Base-by-base conservation (phyloP, 1,140 invertebrate genomes). In the Musca vetustissima region DNA sequence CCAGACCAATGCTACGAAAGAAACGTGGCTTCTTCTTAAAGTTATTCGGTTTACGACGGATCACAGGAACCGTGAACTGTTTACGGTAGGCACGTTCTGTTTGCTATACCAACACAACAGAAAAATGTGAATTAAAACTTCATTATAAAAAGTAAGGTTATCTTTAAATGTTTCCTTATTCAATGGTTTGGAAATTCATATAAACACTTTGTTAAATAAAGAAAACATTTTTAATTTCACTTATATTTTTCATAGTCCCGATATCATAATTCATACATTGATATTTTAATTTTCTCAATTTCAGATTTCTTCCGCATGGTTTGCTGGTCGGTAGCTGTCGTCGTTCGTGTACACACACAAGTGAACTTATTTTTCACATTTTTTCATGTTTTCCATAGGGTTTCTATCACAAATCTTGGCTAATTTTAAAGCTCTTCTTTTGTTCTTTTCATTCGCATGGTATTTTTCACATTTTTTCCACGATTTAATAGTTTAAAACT, bases 51-150 rank as follows among this genome's bases (percentile, higher is more conserved):
- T 89, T 90, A 83, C 98, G 98, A 73, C 91, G 90, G 85, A 97
- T 97, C 76, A 97, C 87, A 85, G 97, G 97, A 76, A 99, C 90
- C 68, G 93, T 95, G 11, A 93, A 90, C 86, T 99, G 98, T 84
- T 97, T 98, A 87, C 98, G 96, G 85, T 95, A 98, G 73, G 94
- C 89, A 78, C 90, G 89, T 81, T 96, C 94, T 68, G 85, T 94
- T 92, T 95, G 77, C 78, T 80, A 32, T n/a, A 49, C 25, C 15
- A 61, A 36, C 19, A 75, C 68, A 74, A 73, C 71, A 69, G 55
- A 52, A 61, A 70, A 73, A 66, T n/a, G n/a, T n/a, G n/a, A 72
- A 52, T 67, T 61, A 67, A 55, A 73, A 71, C 69, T 67, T 70
- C n/a, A 49, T 25, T 2, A 15, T 11, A 21, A 72, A 72, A 79